Conservation (phyloP, 2,113 vertebrate genomes). For the Datnioides undecimradiatus region DNA sequence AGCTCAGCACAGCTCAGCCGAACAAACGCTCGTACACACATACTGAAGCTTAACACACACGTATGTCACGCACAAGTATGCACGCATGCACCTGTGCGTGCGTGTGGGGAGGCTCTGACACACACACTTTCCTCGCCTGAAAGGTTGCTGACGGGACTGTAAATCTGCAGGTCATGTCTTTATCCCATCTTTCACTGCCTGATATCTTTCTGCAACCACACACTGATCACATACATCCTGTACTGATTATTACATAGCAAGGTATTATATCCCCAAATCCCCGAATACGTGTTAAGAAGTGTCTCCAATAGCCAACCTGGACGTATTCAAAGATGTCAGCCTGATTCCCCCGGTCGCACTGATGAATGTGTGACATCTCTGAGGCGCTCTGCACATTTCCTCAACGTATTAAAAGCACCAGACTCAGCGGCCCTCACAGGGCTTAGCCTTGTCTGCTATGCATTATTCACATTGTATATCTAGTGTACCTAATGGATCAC, state of each 20-base stretch:
- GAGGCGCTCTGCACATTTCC: constrained; percentile 34
- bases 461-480: constrained; percentile 46
- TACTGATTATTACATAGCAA: constrained; percentile 21
- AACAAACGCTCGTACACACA: constrained; percentile 31
- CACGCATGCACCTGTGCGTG: not conserved
- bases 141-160: constrained; percentile 35
- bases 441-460: constrained; percentile 35
- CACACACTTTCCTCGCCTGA: constrained; percentile 4
- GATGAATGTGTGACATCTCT: constrained; percentile 36
- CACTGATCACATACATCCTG: constrained; percentile 31
- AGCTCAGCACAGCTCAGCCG: constrained; percentile 48
- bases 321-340: constrained; percentile 26
- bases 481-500: constrained; percentile 36
- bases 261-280: constrained; percentile 34
- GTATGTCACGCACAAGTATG: not conserved
- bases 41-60: not conserved
- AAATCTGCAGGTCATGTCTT: constrained; percentile 27
- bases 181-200: constrained; percentile 37
- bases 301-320: constrained; percentile 34
- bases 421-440: constrained; percentile 32
- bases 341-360: constrained; percentile 20
- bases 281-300: constrained; percentile 28
- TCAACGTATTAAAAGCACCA: constrained; percentile 48
- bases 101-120: not conserved
- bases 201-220: constrained; percentile 22